Conservation (phyloP, 2,113 vertebrate species). For the Puffinus mauretanicus region DNA sequence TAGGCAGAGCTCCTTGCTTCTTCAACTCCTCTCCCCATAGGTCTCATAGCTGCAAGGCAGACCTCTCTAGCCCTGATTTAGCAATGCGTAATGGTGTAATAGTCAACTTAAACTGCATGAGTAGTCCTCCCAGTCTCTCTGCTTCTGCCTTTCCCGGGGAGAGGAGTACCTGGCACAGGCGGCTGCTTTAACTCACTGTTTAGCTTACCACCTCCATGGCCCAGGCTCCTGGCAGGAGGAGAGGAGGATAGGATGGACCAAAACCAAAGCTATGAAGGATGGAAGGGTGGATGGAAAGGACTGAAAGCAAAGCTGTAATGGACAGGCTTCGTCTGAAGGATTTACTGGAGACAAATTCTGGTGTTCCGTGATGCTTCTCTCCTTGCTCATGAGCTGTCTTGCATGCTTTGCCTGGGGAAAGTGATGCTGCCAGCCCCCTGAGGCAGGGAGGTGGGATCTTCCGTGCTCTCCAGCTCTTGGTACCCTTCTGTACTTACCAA, state of each 20-base stretch:
- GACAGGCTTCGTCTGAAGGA: background rate
- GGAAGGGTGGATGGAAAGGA: background rate
- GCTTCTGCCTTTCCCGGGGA: background rate
- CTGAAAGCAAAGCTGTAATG: background rate
- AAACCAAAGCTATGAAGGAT: background rate
- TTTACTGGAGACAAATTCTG: background rate
- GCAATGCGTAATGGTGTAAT: rapidly evolving
- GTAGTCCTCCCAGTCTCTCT: background rate
- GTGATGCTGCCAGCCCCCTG: background rate
- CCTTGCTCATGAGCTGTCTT: background rate
- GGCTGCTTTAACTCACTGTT: background rate
- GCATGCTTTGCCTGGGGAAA: background rate
- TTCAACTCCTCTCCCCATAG: background rate
- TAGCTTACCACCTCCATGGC: background rate
- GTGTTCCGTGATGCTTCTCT: background rate
- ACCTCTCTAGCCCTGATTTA: background rate
- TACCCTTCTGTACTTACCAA: background rate
- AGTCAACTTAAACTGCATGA: background rate
- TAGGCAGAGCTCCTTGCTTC: background rate
- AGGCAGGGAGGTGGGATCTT: background rate
- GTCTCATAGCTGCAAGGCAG: background rate
- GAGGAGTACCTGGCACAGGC: background rate
- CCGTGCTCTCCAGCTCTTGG: background rate
- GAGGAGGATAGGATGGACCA: background rate
- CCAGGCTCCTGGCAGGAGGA: background rate